Evolutionary conservation across 2,113 vertebrate genomes (phyloP).

Genomic region (Bambusicola thoracicus): DNA sequence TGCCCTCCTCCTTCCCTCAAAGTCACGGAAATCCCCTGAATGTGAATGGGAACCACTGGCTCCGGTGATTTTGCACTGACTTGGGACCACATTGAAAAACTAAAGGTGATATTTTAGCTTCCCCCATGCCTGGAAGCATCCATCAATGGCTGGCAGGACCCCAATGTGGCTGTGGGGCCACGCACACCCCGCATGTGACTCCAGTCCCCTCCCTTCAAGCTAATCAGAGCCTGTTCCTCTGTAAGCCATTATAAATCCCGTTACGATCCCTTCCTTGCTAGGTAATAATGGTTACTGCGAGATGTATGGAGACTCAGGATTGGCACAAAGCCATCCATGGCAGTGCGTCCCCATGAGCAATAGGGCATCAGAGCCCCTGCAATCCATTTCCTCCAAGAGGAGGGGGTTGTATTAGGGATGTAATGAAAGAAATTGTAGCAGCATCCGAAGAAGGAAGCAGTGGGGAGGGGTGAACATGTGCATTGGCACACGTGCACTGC

Average conservation of each 20-base stretch:
- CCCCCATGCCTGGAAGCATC: not conserved
- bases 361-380: not conserved
- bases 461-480: accelerated
- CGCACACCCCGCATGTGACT: not conserved
- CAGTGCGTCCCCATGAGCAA: not conserved
- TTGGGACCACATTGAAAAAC: not conserved
- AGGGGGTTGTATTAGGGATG: not conserved
- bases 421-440: not conserved
- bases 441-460: not conserved
- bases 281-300: not conserved
- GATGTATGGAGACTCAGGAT: not conserved
- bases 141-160: not conserved
- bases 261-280: not conserved
- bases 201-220: not conserved
- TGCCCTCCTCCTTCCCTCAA: not conserved
- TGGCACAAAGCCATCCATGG: not conserved
- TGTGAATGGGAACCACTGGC: accelerated
- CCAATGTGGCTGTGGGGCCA: not conserved
- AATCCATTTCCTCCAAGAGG: not conserved
- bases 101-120: not conserved
- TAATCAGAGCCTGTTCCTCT: not conserved
- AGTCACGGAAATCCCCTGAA: not conserved
- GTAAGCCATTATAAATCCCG: not conserved
- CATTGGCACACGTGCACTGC: not conserved
- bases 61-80: not conserved